A percentile compares a stretch with the other conserved stretches of the same genome.
Conservation (phyloP, 2,888 invertebrate genomes). For the Operophtera brumata region DNA sequence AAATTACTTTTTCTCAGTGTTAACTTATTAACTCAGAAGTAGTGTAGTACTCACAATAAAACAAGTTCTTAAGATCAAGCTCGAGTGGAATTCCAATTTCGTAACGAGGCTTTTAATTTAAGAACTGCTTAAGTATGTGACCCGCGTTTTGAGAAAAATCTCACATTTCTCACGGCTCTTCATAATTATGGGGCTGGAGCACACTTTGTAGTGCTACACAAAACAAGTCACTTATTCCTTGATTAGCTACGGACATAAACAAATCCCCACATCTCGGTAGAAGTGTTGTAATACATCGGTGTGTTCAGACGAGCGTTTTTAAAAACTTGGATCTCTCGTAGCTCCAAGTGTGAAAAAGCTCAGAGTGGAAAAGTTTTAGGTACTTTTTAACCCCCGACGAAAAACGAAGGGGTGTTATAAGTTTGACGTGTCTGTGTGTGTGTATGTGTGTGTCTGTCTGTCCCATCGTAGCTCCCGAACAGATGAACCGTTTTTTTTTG, state of each 20-base stretch:
- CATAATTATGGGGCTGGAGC: conserved; percentile 37
- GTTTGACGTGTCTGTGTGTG: too few relatives aligned
- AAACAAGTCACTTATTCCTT: conserved; percentile 43
- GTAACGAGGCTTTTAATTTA: conserved; percentile 20
- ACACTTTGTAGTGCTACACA: conserved; percentile 51
- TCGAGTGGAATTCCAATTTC: conserved; percentile 26
- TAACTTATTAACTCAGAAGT: background rate
- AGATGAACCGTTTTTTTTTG: too few relatives aligned
- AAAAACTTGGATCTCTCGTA: too few relatives aligned
- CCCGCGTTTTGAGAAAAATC: conserved; percentile 38
- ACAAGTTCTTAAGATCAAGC: conserved; percentile 10
- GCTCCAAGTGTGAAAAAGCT: too few relatives aligned
- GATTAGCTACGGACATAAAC: conserved; percentile 54
- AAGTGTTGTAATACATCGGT: conserved; percentile 6
- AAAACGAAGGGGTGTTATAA: too few relatives aligned
- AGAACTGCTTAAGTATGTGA: conserved; percentile 17
- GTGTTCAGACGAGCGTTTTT: conserved; percentile 6
- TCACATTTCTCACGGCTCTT: conserved; percentile 59
- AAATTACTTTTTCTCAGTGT: background rate
- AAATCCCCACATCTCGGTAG: conserved; percentile 36
- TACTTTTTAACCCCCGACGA: too few relatives aligned
- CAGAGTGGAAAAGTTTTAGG: too few relatives aligned
- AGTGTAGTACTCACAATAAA: conserved; percentile 7
- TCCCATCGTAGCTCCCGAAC: too few relatives aligned
- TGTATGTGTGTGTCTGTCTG: too few relatives aligned